Base-by-base conservation (phyloP, 2,888 invertebrate species). In the Phoronis australis region DNA sequence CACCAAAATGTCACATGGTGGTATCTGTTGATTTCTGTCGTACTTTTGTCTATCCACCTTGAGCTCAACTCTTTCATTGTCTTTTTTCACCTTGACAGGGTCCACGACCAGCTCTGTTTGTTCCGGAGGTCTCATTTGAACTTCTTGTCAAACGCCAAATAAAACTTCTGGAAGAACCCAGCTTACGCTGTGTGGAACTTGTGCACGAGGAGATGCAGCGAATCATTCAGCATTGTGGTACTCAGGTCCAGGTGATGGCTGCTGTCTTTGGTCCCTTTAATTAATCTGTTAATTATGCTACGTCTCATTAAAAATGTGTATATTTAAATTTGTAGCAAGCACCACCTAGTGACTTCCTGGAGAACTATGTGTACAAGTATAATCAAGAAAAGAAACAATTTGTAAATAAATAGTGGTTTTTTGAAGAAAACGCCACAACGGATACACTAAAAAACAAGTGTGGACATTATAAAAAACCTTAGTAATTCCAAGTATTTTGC, bases 221-320 rank as follows among this genome's bases (percentile, higher is more conserved):
- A 52, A 99, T 99, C 67, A 95, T 99, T 62, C 85, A 99, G 78
- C 96, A 99, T 75, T 99, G 99, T 76, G 97, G 97, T 55, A 91
- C 90, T 27, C 96, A 97, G 80, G 80, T 78, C 45, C 31, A 12
- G 31, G 31, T n/a, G n/a, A n/a, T 12, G 31, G 31, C 9, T 31
- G 15, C 15, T 12, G 31, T 31, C 9, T 31, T 31, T 31, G 31
- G 31, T 31, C n/a, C n/a, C n/a, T n/a, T n/a, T n/a, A n/a, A n/a
- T n/a, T n/a, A n/a, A n/a, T n/a, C n/a, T n/a, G n/a, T n/a, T n/a
- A n/a, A n/a, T n/a, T n/a, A n/a, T n/a, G n/a, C n/a, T n/a, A n/a
- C n/a, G n/a, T n/a, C n/a, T n/a, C n/a, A n/a, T n/a, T n/a, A n/a
- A n/a, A n/a, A n/a, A n/a, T n/a, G n/a, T n/a, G n/a, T n/a, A n/a